Conservation (phyloP, 2,113 vertebrate genomes). For the Laticauda colubrina region DNA sequence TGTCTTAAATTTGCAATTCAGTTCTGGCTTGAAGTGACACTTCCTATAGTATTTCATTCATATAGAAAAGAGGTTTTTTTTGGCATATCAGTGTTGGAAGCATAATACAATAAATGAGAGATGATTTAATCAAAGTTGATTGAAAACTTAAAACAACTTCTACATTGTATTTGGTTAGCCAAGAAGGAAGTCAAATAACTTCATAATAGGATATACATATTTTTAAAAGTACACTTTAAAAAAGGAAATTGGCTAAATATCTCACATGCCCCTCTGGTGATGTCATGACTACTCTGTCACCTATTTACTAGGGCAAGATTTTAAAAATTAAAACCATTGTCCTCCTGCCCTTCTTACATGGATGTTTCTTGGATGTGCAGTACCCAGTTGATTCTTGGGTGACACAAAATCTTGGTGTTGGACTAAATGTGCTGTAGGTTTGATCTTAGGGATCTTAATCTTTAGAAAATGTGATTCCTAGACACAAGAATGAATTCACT, state of each 20-base stretch:
- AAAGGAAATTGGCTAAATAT: background rate
- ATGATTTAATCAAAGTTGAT: background rate
- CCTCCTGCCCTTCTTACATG: background rate
- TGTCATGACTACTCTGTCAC: background rate
- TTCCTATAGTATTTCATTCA: background rate
- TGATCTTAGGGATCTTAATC: background rate
- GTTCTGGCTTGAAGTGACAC: background rate
- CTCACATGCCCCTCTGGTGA: background rate
- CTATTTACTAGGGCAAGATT: background rate
- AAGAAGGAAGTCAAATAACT: background rate
- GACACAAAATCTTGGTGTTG: background rate
- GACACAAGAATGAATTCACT: background rate
- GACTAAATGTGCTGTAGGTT: background rate
- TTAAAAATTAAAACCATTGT: background rate
- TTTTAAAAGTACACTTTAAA: background rate
- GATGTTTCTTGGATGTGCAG: background rate
- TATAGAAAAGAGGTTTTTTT: background rate
- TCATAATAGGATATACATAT: background rate
- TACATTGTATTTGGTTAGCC: background rate
- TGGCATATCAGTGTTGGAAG: background rate
- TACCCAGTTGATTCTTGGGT: background rate
- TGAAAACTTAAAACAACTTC: background rate
- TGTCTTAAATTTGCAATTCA: background rate
- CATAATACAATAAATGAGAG: background rate
- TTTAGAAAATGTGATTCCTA: background rate